Conservation (phyloP, 2,888 invertebrate genomes). For the Ephialtes manifestator region DNA sequence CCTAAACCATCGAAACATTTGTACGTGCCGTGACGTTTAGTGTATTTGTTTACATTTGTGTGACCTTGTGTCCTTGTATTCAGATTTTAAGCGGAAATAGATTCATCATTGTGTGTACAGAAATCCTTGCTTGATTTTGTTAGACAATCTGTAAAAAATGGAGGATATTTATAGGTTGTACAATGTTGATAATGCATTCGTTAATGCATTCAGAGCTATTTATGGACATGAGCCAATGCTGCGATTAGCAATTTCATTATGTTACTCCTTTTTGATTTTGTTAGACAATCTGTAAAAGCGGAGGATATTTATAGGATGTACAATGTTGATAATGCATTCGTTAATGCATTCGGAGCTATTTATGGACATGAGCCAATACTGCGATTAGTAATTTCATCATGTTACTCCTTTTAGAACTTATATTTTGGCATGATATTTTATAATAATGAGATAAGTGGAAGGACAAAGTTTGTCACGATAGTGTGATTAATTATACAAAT, state of each 20-base stretch:
- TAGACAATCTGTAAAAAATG: not conserved
- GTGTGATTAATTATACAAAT: not conserved
- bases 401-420: not conserved
- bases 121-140: slow-evolving; percentile 3
- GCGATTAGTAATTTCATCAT: slow-evolving; percentile 19
- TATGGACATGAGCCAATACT: slow-evolving; percentile 46
- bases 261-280: too few species aligned
- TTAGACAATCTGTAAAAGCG: not conserved
- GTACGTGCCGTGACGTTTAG: not conserved
- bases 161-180: not conserved
- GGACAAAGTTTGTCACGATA: not conserved
- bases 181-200: not conserved
- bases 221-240: slow-evolving; percentile 44
- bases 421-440: not conserved
- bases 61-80: not conserved
- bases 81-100: not conserved
- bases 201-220: slow-evolving; percentile 38
- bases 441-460: not conserved
- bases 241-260: slow-evolving; percentile 33
- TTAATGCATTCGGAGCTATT: slow-evolving; percentile 38
- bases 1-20: not conserved
- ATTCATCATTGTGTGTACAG: not conserved
- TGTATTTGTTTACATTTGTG: slow-evolving; percentile 1
- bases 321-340: not conserved
- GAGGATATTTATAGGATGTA: not conserved